A percentile compares a stretch with the other conserved stretches of the same genome.
phyloP scores from a whole-genome alignment of 2,888 invertebrate species.

The Chorisops tibialis region DNA sequence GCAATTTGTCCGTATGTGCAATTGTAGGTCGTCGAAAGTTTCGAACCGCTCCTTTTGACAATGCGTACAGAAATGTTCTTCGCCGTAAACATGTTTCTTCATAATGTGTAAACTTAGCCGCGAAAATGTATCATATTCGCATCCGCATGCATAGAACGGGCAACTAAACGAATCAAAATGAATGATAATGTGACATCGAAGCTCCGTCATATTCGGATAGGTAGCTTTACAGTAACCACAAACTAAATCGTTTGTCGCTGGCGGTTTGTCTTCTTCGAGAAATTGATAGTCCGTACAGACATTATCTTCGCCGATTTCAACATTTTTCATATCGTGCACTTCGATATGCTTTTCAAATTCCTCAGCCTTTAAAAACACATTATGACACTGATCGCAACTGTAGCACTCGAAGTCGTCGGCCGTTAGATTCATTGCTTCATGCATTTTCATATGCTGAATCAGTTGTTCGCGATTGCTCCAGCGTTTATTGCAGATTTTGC shows the following conservation, averaged over 20 bases:
- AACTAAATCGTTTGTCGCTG: not conserved
- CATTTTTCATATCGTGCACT: not conserved
- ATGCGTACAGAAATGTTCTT: slow-evolving; percentile 23
- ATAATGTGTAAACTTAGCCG: slow-evolving; percentile 28
- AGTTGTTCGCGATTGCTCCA: slow-evolving; percentile 17
- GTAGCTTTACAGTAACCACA: slow-evolving; percentile 26
- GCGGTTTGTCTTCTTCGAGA: slow-evolving; percentile 23
- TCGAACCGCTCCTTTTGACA: slow-evolving; percentile 19
- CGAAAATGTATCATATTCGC: slow-evolving; percentile 27
- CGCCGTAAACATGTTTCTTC: slow-evolving; percentile 25
- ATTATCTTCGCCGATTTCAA: slow-evolving; percentile 2
- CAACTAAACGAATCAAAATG: slow-evolving; percentile 28
- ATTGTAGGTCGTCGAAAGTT: slow-evolving; percentile 29
- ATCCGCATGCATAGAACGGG: slow-evolving; percentile 30
- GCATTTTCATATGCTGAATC: slow-evolving; percentile 28
- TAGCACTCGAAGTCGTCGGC: slow-evolving; percentile 13
- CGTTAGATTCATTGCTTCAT: slow-evolving; percentile 25
- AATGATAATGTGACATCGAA: slow-evolving; percentile 27
- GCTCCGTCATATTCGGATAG: slow-evolving; percentile 13
- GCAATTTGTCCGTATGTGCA: slow-evolving; percentile 25
- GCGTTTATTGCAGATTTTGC: slow-evolving; percentile 25
- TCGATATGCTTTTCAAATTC: slow-evolving; percentile 13
- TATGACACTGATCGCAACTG: slow-evolving; percentile 27
- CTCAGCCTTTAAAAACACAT: slow-evolving; percentile 9
- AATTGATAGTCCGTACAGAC: slow-evolving; percentile 33